Evolutionary conservation across 2,888 invertebrate species (phyloP).

Genomic region (Seladonia tumulorum): DNA sequence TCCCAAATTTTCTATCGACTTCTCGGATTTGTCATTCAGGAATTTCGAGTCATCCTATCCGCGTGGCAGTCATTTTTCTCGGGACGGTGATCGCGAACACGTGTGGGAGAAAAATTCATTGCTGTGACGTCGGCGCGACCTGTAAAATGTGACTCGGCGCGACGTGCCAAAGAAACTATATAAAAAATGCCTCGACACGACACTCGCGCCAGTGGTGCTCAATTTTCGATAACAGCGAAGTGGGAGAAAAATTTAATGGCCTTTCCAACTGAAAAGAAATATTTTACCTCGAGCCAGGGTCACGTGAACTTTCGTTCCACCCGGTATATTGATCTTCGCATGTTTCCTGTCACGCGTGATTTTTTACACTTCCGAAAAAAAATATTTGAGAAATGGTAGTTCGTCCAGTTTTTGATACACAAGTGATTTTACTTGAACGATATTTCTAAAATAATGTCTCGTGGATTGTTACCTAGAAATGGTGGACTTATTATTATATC

Average conservation of each 20-base stretch:
- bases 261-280: not conserved
- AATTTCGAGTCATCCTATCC: not conserved
- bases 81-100: not conserved
- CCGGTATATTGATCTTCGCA: not conserved
- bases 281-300: not conserved
- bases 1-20: not conserved
- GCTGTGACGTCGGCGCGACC: conserved; percentile 44
- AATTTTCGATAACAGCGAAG: not conserved
- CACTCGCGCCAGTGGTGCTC: conserved; percentile 16
- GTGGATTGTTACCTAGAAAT: not conserved
- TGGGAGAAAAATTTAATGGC: not conserved
- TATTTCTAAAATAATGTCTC: not conserved
- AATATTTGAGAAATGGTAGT: not conserved
- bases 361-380: not conserved
- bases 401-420: not conserved
- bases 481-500: not conserved
- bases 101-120: conserved; percentile 41
- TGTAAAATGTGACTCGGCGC: conserved; percentile 57
- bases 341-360: not conserved
- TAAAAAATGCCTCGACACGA: conserved; percentile 50
- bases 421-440: not conserved
- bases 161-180: conserved; percentile 62
- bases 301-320: not conserved
- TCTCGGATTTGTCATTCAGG: not conserved
- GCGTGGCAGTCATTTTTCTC: conserved; percentile 1